These are phyloP conservation scores for Papilio demoleus DNA, from an alignment of 2,888 invertebrate genomes.

Conservation along the genomic window DNA sequence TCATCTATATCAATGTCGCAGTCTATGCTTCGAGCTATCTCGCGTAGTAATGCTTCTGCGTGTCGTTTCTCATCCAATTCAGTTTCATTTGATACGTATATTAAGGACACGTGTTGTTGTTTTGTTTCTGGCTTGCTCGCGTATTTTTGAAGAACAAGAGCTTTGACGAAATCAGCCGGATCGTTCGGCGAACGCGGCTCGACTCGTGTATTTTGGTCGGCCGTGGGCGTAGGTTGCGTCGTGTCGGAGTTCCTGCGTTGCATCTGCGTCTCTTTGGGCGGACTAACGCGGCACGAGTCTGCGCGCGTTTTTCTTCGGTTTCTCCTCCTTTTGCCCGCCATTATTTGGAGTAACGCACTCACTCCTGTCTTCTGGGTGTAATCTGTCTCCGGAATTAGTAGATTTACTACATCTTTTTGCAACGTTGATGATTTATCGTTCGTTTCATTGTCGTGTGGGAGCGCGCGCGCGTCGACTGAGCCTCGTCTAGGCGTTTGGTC, in stretches of 20 bases:
- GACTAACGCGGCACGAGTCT: slow-evolving; percentile 66
- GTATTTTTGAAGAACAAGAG: slow-evolving; percentile 77
- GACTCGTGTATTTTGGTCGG: slow-evolving; percentile 68
- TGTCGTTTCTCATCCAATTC: slow-evolving; percentile 71
- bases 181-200: slow-evolving; percentile 55
- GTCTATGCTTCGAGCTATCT: slow-evolving; percentile 76
- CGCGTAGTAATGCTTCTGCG: slow-evolving; percentile 73
- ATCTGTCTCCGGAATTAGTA: slow-evolving; percentile 71
- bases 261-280: slow-evolving; percentile 60
- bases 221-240: slow-evolving; percentile 54
- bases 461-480: slow-evolving; percentile 67
- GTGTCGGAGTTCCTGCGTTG: slow-evolving; percentile 61
- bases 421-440: slow-evolving; percentile 57
- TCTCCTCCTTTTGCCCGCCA: slow-evolving; percentile 73
- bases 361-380: slow-evolving; percentile 74
- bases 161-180: slow-evolving; percentile 74
- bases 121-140: slow-evolving; percentile 65
- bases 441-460: slow-evolving; percentile 63
- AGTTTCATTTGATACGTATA: slow-evolving; percentile 71
- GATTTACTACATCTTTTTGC: slow-evolving; percentile 78
- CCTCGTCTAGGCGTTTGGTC: slow-evolving; percentile 49
- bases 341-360: slow-evolving; percentile 72
- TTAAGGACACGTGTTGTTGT: slow-evolving; percentile 73
- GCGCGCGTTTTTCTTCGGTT: slow-evolving; percentile 63
- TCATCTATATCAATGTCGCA: slow-evolving; percentile 72